These are phyloP conservation scores for Unio delphinus DNA, from an alignment of 2,888 invertebrate genomes.

Conservation along the genomic window DNA sequence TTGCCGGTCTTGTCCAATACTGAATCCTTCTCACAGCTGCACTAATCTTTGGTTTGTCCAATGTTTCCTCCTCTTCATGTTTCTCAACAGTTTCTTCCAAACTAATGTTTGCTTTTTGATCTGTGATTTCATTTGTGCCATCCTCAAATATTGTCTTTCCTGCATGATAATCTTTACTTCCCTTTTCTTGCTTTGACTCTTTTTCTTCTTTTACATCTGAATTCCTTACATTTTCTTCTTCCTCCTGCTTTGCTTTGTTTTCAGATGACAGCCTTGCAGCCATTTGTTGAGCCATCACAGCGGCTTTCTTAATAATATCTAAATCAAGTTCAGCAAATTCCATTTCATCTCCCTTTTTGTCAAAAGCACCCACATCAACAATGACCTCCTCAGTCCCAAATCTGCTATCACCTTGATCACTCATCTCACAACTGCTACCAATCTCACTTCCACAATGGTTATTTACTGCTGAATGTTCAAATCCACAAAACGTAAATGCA, in stretches of 20 bases:
- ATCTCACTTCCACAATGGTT: too few relatives aligned
- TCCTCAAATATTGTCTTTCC: not conserved
- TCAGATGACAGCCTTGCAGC: slow-evolving; percentile 10
- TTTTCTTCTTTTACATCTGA: too few relatives aligned
- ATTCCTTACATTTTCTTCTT: too few relatives aligned
- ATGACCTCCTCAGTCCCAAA: too few relatives aligned
- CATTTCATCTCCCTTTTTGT: not conserved
- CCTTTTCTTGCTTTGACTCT: too few relatives aligned
- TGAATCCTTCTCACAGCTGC: slow-evolving; percentile 15
- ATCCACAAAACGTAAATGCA: too few relatives aligned
- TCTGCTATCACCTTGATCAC: too few relatives aligned
- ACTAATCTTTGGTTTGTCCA: too few relatives aligned
- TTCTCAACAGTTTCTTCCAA: slow-evolving; percentile 5
- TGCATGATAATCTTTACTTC: not conserved
- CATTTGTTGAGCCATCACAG: slow-evolving; percentile 30
- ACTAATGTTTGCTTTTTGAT: not conserved
- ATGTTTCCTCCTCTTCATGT: not conserved
- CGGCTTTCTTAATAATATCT: slow-evolving; percentile 25
- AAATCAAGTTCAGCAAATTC: slow-evolving; percentile 24
- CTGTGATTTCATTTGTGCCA: not conserved
- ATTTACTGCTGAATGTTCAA: too few relatives aligned
- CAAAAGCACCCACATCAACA: too few relatives aligned
- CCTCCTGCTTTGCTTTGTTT: too few relatives aligned
- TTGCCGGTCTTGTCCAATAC: slow-evolving; percentile 29
- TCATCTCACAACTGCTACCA: too few relatives aligned